These are phyloP conservation scores for Anolis apletophallus DNA, from an alignment of 2,797 vertebrate genomes.

Conservation along the genomic window DNA sequence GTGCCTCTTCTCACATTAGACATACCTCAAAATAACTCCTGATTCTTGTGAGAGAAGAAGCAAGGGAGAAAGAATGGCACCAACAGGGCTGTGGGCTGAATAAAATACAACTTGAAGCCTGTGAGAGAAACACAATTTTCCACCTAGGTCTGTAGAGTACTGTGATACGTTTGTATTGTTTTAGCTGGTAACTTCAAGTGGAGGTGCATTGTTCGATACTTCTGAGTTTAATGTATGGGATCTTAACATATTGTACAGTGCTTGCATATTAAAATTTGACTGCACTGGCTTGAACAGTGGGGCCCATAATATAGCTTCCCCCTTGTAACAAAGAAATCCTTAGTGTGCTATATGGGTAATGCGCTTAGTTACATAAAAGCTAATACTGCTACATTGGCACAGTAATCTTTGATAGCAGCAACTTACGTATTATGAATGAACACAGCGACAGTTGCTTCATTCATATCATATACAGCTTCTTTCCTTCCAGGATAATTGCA, in stretches of 20 bases:
- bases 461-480: slow-evolving; percentile 4
- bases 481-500: slow-evolving; percentile 6
- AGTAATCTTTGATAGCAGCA: slow-evolving; percentile 22
- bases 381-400: neutral
- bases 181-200: slow-evolving; percentile 25
- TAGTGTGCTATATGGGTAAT: neutral
- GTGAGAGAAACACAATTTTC: neutral
- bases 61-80: too few relatives aligned
- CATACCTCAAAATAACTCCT: too few relatives aligned
- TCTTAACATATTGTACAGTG: neutral
- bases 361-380: slow-evolving; percentile 1
- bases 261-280: neutral
- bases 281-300: neutral
- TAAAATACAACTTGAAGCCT: neutral
- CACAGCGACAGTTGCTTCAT: neutral
- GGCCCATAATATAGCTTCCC: neutral
- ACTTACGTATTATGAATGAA: neutral
- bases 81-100: too few relatives aligned
- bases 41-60: too few relatives aligned
- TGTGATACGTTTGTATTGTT: rapidly evolving
- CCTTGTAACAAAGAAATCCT: neutral
- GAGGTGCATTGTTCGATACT: slow-evolving; percentile 19
- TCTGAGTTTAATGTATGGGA: neutral
- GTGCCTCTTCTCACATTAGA: too few relatives aligned
- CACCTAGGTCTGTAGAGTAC: neutral